Evolutionary conservation across 1,140 invertebrate species (phyloP).

Genomic region (Lordiphosa collinella): DNA sequence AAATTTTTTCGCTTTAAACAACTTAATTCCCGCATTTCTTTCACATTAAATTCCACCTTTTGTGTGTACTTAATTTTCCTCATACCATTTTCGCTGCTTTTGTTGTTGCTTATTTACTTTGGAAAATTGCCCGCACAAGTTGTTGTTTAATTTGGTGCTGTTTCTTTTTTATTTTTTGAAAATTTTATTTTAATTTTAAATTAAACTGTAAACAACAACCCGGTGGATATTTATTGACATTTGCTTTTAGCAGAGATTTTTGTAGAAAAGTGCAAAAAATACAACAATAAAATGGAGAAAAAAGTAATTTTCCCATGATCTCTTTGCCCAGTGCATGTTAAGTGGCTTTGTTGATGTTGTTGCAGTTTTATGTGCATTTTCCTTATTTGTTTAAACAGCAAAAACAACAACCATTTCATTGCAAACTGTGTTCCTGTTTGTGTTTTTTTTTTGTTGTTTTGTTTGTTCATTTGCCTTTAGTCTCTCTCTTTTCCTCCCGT

Average conservation of each 20-base stretch:
- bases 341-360: conserved; percentile 33
- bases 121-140: conserved; percentile 57
- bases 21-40: conserved; percentile 48
- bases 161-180: conserved; percentile 34
- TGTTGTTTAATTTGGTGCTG: conserved; percentile 20
- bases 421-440: conserved; percentile 57
- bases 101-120: conserved; percentile 51
- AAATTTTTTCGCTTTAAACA: conserved; percentile 35
- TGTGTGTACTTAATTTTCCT: conserved; percentile 37
- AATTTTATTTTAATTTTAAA: conserved; percentile 67
- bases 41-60: conserved; percentile 49
- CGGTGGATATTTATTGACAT: conserved; percentile 50
- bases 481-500: conserved; percentile 13
- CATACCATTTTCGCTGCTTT: conserved; percentile 9
- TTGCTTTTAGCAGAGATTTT: conserved; percentile 46
- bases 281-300: conserved; percentile 2
- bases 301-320: conserved; percentile 71
- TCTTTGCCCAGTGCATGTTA: conserved; percentile 42
- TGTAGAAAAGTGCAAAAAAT: conserved; percentile 15
- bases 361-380: conserved; percentile 61
- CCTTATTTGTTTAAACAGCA: conserved; percentile 70
- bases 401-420: conserved; percentile 53
- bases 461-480: conserved; percentile 31
- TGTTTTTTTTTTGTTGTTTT: conserved; percentile 38
- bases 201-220: conserved; percentile 56